Evolutionary conservation across 2,797 vertebrate species (phyloP).

Genomic region (Poeciliopsis turneri): DNA sequence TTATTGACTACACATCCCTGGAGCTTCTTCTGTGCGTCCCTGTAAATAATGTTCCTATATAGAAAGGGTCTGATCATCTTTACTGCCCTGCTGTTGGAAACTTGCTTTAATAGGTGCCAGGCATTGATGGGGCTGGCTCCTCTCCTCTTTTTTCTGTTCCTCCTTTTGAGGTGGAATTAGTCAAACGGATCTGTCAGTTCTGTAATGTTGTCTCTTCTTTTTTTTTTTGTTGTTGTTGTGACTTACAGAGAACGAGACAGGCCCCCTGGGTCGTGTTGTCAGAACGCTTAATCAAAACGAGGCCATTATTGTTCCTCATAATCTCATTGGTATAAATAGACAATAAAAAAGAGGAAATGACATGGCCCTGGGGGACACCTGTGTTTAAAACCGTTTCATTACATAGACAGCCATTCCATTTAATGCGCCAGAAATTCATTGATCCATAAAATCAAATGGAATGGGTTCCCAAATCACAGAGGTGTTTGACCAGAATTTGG

Average conservation of each 20-base stretch:
- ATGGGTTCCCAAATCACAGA: constrained; percentile 69
- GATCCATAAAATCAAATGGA: constrained; percentile 80
- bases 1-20: constrained; percentile 49
- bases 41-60: constrained; percentile 36
- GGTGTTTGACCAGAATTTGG: constrained; percentile 63
- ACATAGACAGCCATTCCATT: constrained; percentile 74
- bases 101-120: constrained; percentile 2
- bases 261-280: constrained; percentile 60
- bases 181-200: constrained; percentile 52
- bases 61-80: constrained; percentile 29
- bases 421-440: constrained; percentile 71
- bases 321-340: constrained; percentile 77
- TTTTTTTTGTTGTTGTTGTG: constrained; percentile 5
- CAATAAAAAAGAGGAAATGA: constrained; percentile 72
- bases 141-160: constrained; percentile 6
- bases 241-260: constrained; percentile 55
- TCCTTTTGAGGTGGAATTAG: constrained; percentile 43
- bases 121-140: constrained; percentile 39
- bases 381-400: constrained; percentile 76
- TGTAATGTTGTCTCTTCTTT: constrained; percentile 25
- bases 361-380: constrained; percentile 71
- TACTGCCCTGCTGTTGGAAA: constrained; percentile 15
- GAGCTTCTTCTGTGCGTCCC: constrained; percentile 28
- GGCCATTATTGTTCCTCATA: constrained; percentile 74
- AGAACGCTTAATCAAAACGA: constrained; percentile 67